These are phyloP conservation scores for Diarsia dahlii DNA, from an alignment of 2,888 invertebrate genomes.

Conservation along the genomic window DNA sequence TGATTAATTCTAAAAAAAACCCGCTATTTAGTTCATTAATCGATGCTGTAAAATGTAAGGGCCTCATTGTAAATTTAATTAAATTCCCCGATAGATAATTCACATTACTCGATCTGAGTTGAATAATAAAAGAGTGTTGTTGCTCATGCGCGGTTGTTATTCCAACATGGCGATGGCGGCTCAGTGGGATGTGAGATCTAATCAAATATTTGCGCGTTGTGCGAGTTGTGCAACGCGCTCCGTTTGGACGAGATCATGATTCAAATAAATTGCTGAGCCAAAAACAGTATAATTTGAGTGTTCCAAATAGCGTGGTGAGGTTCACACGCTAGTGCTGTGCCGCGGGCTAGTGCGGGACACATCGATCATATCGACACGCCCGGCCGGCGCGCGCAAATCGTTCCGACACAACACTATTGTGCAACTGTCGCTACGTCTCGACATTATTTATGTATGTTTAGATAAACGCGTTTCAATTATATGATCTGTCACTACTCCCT, in stretches of 20 bases:
- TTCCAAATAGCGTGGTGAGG: slow-evolving; percentile 67
- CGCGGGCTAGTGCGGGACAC: slow-evolving; percentile 60
- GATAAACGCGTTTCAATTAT: slow-evolving; percentile 54
- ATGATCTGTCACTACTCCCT: slow-evolving; percentile 49
- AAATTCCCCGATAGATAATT: slow-evolving; percentile 60
- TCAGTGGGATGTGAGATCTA: slow-evolving; percentile 57
- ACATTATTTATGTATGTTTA: slow-evolving; percentile 30
- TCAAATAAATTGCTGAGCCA: slow-evolving; percentile 73
- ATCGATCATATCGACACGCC: slow-evolving; percentile 69
- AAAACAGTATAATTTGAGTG: slow-evolving; percentile 75
- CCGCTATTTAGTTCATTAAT: slow-evolving; percentile 63
- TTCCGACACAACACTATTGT: slow-evolving; percentile 50
- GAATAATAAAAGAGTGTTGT: slow-evolving; percentile 53
- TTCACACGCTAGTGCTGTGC: slow-evolving; percentile 72
- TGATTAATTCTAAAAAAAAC: slow-evolving; percentile 62
- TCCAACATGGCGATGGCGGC: slow-evolving; percentile 39
- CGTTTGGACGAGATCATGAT: slow-evolving; percentile 69
- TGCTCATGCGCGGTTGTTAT: slow-evolving; percentile 45
- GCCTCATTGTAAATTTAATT: slow-evolving; percentile 67
- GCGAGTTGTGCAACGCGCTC: slow-evolving; percentile 67
- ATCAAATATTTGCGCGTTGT: slow-evolving; percentile 66
- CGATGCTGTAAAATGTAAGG: slow-evolving; percentile 56
- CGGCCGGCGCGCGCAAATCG: slow-evolving; percentile 41
- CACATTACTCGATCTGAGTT: slow-evolving; percentile 53
- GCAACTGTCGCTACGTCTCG: slow-evolving; percentile 57